Evolutionary conservation across 2,888 invertebrate species (phyloP), one percentile per base, ranked within the genome.

Genomic region (Chrysina gloriosa): DNA sequence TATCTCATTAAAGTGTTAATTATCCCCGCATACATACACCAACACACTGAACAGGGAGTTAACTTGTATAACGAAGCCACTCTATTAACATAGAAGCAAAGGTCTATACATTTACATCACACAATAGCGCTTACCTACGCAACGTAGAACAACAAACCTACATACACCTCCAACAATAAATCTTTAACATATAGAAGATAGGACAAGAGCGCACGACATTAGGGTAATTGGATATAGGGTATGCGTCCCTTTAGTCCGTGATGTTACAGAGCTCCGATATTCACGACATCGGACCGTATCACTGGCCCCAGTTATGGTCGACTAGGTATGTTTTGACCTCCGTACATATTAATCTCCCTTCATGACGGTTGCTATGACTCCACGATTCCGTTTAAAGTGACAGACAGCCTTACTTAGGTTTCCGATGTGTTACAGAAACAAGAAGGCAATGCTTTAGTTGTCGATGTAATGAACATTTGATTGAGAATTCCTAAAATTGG

Each of bases 231-330:
- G 65, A 65, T 65, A 45, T 29, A 25, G 21, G 56, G 65, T 52
- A 45, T 56, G 54, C 42, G 56, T 29, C 65, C 54, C 56, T 58
- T 19, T 19, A 21, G 65, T 45, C 52, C 42, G 39, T 29, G 54
- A 14, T 65, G 54, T 54, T 45, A 54, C 48, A 56, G 65, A 65
- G 56, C 65, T 65, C 56, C 65, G 54, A 63, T 67, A 67, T 52
- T 52, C 67, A 21, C 39, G 42, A 25, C 5, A 42, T 45, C 42
- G 67, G 42, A 29, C 63, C 50, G 39, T 69, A 69, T 67, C 67
- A 67, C n/a, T 31, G 63, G 48, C 61, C 58, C 63, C 67, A 69
- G 67, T 69, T 69, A 69, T 58, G 39, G 69, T 58, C 21, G 56
- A 67, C 56, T 67, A 63, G 56, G 58, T 65, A 50, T 52, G 65